phyloP scores from a whole-genome alignment of 2,888 invertebrate genomes.

The Yponomeuta plumbellus region DNA sequence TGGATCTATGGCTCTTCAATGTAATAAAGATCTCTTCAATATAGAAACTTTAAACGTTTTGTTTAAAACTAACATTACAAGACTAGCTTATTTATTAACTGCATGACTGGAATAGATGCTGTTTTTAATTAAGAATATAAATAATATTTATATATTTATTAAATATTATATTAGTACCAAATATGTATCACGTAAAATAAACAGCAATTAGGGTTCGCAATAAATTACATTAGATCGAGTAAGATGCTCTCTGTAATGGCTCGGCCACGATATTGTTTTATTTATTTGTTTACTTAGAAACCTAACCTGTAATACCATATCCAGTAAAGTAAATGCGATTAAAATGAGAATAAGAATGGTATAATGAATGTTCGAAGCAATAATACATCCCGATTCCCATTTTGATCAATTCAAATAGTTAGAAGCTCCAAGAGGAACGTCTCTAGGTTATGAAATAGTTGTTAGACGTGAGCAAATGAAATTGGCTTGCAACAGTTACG shows the following conservation, averaged over 20 bases:
- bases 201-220: not conserved
- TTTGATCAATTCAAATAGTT: slow-evolving; percentile 4
- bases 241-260: slow-evolving; percentile 1
- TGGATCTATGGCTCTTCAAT: not conserved
- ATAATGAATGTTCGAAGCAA: not conserved
- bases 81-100: slow-evolving; percentile 16
- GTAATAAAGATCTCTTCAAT: not conserved
- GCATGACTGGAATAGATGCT: slow-evolving; percentile 14
- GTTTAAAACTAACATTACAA: slow-evolving; percentile 9
- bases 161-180: slow-evolving; percentile 16
- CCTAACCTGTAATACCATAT: slow-evolving; percentile 11
- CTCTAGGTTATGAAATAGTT: not conserved
- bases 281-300: slow-evolving; percentile 3
- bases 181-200: slow-evolving; percentile 8
- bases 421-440: not conserved
- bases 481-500: slow-evolving; percentile 3
- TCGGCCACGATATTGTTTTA: slow-evolving; percentile 7
- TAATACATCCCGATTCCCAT: slow-evolving; percentile 7
- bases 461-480: slow-evolving; percentile 11
- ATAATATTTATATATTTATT: too few species aligned
- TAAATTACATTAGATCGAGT: not conserved
- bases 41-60: slow-evolving; percentile 1
- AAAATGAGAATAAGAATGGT: slow-evolving; percentile 14
- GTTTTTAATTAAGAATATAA: slow-evolving; percentile 7
- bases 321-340: slow-evolving; percentile 5